These are phyloP conservation scores for Pinctada fucata DNA, from an alignment of 2,888 invertebrate species.

Conservation along the genomic window DNA sequence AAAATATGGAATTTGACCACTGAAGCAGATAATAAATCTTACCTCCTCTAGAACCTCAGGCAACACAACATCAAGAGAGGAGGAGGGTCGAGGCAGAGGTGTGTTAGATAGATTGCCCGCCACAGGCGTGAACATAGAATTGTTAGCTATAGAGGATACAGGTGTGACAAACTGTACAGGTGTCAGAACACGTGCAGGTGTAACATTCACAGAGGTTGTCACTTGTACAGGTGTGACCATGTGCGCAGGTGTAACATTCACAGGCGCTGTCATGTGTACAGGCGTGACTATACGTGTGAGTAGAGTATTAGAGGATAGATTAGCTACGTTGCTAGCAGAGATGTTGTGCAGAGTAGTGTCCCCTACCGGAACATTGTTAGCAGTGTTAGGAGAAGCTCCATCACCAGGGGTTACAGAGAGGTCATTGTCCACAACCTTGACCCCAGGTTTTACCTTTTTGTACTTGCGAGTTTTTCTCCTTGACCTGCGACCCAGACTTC, in stretches of 20 bases:
- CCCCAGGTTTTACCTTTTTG: slow-evolving; percentile 41
- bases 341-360: slow-evolving; percentile 1
- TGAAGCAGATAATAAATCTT: not conserved
- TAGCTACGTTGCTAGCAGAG: not conserved
- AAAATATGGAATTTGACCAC: too few species aligned
- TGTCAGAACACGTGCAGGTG: not conserved
- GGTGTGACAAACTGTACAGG: not conserved
- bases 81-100: not conserved
- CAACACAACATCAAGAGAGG: not conserved
- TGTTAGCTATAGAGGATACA: not conserved
- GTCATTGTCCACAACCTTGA: slow-evolving; percentile 24
- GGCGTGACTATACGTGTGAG: slow-evolving; percentile 3
- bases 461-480: slow-evolving; percentile 36
- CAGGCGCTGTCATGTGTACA: not conserved
- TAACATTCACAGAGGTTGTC: too few species aligned
- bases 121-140: not conserved
- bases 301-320: slow-evolving; percentile 9
- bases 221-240: not conserved
- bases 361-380: slow-evolving; percentile 15
- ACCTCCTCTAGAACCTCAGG: not conserved
- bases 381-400: slow-evolving; percentile 14
- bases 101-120: not conserved
- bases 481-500: slow-evolving; percentile 47
- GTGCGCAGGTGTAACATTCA: not conserved
- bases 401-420: slow-evolving; percentile 24